Conservation (phyloP, 2,888 invertebrate genomes). For the Horisme vitalbata region DNA sequence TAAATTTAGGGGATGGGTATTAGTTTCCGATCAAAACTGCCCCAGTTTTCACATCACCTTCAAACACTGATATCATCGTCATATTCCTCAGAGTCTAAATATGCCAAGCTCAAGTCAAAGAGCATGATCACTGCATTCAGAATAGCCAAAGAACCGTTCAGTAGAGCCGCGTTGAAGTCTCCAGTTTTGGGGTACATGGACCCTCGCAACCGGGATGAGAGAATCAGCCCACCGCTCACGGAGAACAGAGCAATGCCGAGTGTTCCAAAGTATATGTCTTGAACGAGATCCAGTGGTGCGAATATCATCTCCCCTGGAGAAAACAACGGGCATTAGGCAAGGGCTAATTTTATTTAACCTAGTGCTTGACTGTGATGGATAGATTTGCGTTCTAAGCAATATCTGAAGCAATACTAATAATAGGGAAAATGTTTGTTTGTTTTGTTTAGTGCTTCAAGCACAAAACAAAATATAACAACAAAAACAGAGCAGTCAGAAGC, state of each 20-base stretch:
- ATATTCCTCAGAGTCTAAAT: slow-evolving; percentile 72
- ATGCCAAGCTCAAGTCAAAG: slow-evolving; percentile 69
- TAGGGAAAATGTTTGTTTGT: no score
- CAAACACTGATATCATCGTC: slow-evolving; percentile 69
- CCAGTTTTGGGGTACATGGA: slow-evolving; percentile 59
- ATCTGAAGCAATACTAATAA: no score
- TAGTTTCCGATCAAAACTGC: neutral
- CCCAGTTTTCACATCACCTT: slow-evolving; percentile 40
- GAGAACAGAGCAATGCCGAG: slow-evolving; percentile 63
- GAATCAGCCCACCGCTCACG: slow-evolving; percentile 59
- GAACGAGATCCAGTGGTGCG: slow-evolving; percentile 72
- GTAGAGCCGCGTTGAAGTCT: slow-evolving; percentile 51
- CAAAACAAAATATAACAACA: no score
- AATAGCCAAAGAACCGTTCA: slow-evolving; percentile 55
- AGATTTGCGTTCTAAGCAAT: no score
- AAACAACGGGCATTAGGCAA: slow-evolving; percentile 28
- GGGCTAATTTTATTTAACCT: neutral
- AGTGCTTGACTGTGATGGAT: no score
- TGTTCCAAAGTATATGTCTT: slow-evolving; percentile 73
- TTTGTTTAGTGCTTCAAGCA: no score
- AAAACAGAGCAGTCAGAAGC: no score
- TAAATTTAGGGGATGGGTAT: no score
- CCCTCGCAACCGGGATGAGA: slow-evolving; percentile 50
- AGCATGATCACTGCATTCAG: slow-evolving; percentile 63
- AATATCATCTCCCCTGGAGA: slow-evolving; percentile 74